These are phyloP conservation scores for Mactra quadrangularis DNA, from an alignment of 1,140 invertebrate genomes.

Conservation along the genomic window DNA sequence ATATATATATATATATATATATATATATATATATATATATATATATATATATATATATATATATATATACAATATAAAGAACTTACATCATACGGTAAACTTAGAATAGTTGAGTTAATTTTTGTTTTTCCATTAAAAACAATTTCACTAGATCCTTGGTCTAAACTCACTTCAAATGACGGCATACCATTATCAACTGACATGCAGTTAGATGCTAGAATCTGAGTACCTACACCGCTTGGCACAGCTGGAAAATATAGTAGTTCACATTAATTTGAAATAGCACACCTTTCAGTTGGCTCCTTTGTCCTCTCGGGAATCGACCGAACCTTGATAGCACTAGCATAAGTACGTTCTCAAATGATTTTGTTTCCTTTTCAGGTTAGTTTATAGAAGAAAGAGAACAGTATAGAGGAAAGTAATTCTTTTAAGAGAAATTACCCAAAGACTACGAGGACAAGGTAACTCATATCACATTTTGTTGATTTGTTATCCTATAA, in stretches of 20 bases:
- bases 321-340: neutral
- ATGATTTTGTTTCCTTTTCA: too few species aligned
- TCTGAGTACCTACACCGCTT: slow-evolving; percentile 12
- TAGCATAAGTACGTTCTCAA: neutral
- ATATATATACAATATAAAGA: too few species aligned
- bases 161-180: slow-evolving; percentile 41
- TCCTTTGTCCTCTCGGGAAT: neutral
- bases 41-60: too few species aligned
- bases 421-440: too few species aligned
- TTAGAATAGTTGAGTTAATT: neutral
- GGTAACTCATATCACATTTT: too few species aligned
- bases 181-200: slow-evolving; percentile 11
- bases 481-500: too few species aligned
- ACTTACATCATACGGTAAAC: slow-evolving; percentile 42
- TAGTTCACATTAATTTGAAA: too few species aligned
- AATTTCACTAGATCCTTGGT: slow-evolving; percentile 13
- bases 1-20: too few species aligned
- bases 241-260: slow-evolving; percentile 21
- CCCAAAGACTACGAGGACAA: too few species aligned
- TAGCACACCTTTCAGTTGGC: neutral
- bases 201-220: slow-evolving; percentile 51
- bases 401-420: too few species aligned
- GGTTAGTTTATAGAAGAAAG: too few species aligned
- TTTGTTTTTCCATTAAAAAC: slow-evolving; percentile 19
- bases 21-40: too few species aligned